Conservation (phyloP, 2,888 invertebrate species). For the Scaptomyza tumidula region DNA sequence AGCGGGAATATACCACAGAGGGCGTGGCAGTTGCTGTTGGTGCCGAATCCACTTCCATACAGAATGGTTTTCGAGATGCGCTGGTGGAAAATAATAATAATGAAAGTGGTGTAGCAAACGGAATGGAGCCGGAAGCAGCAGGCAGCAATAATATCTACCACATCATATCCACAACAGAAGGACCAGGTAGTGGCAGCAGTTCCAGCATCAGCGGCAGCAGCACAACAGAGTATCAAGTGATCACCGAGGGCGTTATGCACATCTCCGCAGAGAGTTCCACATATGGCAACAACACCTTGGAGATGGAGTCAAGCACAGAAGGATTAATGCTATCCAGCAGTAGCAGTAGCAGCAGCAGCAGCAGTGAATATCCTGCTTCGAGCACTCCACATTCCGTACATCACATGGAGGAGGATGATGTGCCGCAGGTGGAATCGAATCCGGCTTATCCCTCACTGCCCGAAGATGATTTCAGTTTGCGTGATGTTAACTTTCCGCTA, state of each 20-base stretch:
- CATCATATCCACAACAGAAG: constrained; percentile 79
- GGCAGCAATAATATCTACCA: constrained; percentile 82
- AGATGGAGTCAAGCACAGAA: constrained; percentile 59
- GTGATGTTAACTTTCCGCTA: constrained; percentile 77
- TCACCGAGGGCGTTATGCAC: constrained; percentile 32
- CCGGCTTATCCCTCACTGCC: constrained; percentile 86
- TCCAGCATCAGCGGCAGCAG: constrained; percentile 9
- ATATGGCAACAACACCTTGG: constrained; percentile 19
- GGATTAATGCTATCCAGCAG: constrained; percentile 15
- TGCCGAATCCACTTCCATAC: constrained; percentile 31
- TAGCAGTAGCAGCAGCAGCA: constrained; percentile 19
- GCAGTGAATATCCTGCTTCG: constrained; percentile 40
- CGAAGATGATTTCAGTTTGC: constrained; percentile 85
- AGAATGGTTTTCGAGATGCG: constrained; percentile 48
- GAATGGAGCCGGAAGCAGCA: constrained; percentile 78
- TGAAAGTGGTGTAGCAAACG: constrained; percentile 29
- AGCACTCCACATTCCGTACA: constrained; percentile 40
- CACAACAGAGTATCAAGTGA: constrained; percentile 19
- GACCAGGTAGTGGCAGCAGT: constrained; percentile 55
- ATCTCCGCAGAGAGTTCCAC: constrained; percentile 14
- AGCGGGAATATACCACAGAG: constrained; percentile 80
- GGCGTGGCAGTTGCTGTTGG: constrained; percentile 30
- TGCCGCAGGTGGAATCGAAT: constrained; percentile 82
- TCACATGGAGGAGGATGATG: constrained; percentile 77
- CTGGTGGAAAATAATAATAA: constrained; percentile 48